A percentile compares a stretch with the other conserved stretches of the same genome.
Evolutionary conservation across 2,113 vertebrate genomes (phyloP).

Genomic region (Zosterops hypoxanthus): DNA sequence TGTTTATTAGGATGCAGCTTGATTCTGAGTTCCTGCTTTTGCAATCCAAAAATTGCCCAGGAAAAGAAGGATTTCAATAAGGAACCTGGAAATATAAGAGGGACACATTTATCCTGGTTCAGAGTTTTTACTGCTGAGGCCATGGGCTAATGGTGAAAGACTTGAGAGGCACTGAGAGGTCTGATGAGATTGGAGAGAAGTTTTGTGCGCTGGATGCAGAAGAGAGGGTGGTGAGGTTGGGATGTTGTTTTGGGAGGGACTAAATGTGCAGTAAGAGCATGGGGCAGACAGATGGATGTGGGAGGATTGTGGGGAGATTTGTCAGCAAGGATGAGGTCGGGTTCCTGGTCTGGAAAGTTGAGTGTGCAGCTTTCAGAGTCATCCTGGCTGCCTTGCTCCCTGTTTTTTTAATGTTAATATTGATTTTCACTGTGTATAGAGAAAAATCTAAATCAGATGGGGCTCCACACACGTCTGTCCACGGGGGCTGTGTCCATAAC

Average conservation of each 20-base stretch:
- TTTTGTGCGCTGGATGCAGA: neutral
- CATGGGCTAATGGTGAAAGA: neutral
- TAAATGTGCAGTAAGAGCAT: neutral
- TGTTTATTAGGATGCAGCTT: neutral
- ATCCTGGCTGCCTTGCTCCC: neutral
- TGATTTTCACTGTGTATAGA: neutral
- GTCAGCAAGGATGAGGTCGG: neutral
- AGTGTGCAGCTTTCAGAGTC: neutral
- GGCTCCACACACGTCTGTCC: neutral
- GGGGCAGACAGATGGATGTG: neutral
- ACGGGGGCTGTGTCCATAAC: neutral
- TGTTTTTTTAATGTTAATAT: neutral
- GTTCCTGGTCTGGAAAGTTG: neutral
- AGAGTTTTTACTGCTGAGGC: neutral
- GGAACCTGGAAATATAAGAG: conserved; percentile 8
- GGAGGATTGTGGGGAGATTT: neutral
- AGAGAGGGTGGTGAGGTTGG: neutral
- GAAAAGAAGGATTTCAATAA: neutral
- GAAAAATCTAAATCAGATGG: neutral
- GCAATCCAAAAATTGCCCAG: neutral
- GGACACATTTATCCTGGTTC: neutral
- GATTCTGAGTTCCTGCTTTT: neutral
- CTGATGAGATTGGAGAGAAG: neutral
- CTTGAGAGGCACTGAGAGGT: neutral
- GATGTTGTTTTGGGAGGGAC: neutral